Evolutionary conservation across 2,113 vertebrate species (phyloP).

Genomic region (Plecotus auritus): DNA sequence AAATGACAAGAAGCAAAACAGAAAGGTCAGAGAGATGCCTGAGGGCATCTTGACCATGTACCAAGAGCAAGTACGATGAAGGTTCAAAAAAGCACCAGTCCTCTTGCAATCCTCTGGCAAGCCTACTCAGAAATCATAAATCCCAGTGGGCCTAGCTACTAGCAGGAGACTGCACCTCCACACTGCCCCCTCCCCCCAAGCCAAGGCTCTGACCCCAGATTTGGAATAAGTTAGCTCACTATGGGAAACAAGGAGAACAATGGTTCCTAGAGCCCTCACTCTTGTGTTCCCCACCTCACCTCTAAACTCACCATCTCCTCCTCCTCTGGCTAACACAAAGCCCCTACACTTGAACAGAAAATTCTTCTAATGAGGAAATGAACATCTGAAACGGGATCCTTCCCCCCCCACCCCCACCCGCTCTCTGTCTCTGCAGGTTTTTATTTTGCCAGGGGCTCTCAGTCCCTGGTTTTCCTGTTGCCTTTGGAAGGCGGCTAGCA

Average conservation of each 20-base stretch:
- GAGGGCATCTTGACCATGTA: background rate
- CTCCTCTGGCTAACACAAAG: background rate
- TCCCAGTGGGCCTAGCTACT: conserved; percentile 49
- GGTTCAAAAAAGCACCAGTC: background rate
- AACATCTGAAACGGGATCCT: conserved; percentile 81
- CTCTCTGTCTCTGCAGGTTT: conserved; percentile 22
- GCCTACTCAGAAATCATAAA: conserved; percentile 62
- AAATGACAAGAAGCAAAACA: conserved; percentile 33
- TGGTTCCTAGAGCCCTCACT: conserved; percentile 80
- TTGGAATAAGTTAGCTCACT: conserved; percentile 56
- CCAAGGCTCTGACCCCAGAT: conserved; percentile 66
- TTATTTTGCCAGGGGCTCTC: conserved; percentile 91
- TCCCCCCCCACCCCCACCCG: no score
- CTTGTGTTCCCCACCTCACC: conserved; percentile 36
- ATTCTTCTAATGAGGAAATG: conserved; percentile 81
- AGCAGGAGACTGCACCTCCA: conserved; percentile 61
- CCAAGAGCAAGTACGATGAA: background rate
- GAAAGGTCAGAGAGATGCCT: conserved; percentile 51
- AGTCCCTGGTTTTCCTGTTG: conserved; percentile 92
- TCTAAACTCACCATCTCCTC: conserved; percentile 56
- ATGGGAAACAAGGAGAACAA: conserved; percentile 78
- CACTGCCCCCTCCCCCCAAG: conserved; percentile 45
- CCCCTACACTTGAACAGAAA: conserved; percentile 64
- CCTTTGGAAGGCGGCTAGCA: conserved; percentile 87
- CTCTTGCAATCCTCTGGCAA: conserved; percentile 49